Percentiles rank a stretch among this genome's conserved stretches.
These are phyloP conservation scores for Salvator merianae DNA, from an alignment of 2,113 vertebrate species.

Conservation along the genomic window DNA sequence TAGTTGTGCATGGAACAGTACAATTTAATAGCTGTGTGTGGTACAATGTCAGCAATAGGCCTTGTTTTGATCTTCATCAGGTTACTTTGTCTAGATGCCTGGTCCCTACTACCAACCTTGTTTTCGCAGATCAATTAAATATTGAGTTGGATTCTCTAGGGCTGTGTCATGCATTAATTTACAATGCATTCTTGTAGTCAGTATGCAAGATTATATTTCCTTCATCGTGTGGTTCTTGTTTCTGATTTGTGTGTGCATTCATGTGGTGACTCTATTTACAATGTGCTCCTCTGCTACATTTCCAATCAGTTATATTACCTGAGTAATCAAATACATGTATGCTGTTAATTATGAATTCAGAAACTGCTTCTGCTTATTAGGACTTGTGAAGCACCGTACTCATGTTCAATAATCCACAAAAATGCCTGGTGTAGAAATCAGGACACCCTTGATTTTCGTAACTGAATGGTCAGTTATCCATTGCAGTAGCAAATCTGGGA, in stretches of 20 bases:
- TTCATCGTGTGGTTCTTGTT: constrained; percentile 6
- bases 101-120: not conserved
- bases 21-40: constrained; percentile 9
- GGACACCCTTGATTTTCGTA: not conserved
- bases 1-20: not conserved
- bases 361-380: not conserved
- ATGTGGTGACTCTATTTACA: not conserved
- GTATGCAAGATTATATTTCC: constrained; percentile 2
- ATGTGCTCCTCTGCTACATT: constrained; percentile 4
- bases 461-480: not conserved
- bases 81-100: not conserved
- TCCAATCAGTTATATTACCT: not conserved
- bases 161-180: constrained; percentile 13
- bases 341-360: not conserved
- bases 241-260: constrained; percentile 6
- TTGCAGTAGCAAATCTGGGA: not conserved
- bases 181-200: constrained; percentile 30
- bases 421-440: no score
- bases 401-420: not conserved
- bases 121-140: not conserved
- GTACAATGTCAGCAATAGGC: not conserved
- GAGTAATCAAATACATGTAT: not conserved
- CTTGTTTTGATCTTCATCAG: constrained; percentile 1
- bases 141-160: constrained; percentile 8
- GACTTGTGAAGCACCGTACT: not conserved